Conservation (phyloP, 2,888 invertebrate genomes). For the Margaritifera margaritifera region DNA sequence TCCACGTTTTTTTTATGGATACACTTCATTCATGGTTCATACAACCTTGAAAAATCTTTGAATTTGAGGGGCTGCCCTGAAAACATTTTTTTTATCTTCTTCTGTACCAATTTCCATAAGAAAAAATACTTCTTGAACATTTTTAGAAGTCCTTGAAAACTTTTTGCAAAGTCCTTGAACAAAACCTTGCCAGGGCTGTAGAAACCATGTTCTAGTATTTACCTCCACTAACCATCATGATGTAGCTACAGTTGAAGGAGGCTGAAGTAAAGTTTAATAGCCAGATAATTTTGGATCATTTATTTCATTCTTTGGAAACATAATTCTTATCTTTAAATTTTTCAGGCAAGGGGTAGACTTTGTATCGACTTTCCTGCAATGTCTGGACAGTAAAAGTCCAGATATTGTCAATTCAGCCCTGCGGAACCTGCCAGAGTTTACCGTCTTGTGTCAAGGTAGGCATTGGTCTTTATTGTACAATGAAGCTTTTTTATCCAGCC, state of each 20-base stretch:
- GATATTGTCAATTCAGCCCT: conserved; percentile 86
- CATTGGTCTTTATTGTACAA: too few relatives aligned
- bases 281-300: background rate
- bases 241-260: too few relatives aligned
- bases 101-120: background rate
- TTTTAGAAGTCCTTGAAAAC: background rate
- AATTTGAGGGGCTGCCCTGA: too few relatives aligned
- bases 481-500: too few relatives aligned
- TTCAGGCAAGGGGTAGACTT: conserved; percentile 77
- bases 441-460: conserved; percentile 77
- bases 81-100: too few relatives aligned
- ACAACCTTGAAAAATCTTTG: too few relatives aligned
- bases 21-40: too few relatives aligned
- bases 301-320: background rate
- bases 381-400: conserved; percentile 85
- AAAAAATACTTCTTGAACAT: background rate
- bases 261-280: too few relatives aligned
- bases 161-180: background rate
- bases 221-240: too few relatives aligned
- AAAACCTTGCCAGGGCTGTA: too few relatives aligned
- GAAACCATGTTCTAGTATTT: too few relatives aligned
- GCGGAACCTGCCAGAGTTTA: conserved; percentile 87
- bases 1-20: too few relatives aligned
- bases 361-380: conserved; percentile 85
- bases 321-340: conserved; percentile 10